These are phyloP conservation scores for Microtus oregoni DNA, from an alignment of 2,113 vertebrate species.

Conservation along the genomic window DNA sequence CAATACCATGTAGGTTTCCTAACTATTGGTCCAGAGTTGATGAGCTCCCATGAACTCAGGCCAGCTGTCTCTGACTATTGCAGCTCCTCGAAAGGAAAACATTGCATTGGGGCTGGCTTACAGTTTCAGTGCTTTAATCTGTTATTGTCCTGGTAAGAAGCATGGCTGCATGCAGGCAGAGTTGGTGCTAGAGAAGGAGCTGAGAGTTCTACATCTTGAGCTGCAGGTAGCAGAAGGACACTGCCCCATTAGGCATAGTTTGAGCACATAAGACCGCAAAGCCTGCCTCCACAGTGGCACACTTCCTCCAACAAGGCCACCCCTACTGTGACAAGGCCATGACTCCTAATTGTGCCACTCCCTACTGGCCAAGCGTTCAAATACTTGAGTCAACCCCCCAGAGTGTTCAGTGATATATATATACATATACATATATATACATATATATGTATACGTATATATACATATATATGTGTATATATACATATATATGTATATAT, in stretches of 20 bases:
- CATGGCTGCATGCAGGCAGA: background rate
- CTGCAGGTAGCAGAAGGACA: background rate
- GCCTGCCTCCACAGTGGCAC: background rate
- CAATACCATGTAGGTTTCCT: background rate
- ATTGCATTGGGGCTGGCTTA: background rate
- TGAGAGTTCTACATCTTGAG: background rate
- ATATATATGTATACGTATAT: background rate
- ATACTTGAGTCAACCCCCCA: background rate
- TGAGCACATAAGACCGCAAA: background rate
- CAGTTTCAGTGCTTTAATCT: background rate
- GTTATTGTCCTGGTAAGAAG: background rate
- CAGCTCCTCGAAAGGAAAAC: background rate
- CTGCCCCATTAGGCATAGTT: background rate
- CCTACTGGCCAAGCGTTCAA: background rate
- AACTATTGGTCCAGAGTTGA: background rate
- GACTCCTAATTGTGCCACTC: background rate
- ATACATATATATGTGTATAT: no score
- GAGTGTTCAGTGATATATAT: background rate
- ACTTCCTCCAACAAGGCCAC: background rate
- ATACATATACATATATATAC: no score
- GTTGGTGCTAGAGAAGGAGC: background rate
- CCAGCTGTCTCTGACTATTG: background rate
- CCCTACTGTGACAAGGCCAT: background rate
- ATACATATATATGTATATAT: background rate
- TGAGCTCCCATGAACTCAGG: background rate